Conservation (phyloP, 2,113 vertebrate species). For the Mionectes macconnelli region DNA sequence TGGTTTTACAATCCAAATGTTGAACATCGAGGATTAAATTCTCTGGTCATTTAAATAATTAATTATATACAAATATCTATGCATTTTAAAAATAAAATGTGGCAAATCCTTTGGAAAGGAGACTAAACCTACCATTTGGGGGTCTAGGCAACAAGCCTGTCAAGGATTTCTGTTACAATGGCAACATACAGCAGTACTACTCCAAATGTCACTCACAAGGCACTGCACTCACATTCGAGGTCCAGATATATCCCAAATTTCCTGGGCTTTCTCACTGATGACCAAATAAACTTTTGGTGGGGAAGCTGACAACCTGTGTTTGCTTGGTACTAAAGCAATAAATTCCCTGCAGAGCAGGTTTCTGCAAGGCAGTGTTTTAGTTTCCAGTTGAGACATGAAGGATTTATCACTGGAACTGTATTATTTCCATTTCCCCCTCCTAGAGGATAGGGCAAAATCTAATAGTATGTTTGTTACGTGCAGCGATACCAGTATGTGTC, state of each 20-base stretch:
- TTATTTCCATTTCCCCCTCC: not conserved
- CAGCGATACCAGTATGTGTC: not conserved
- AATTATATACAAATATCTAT: not conserved
- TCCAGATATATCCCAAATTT: not conserved
- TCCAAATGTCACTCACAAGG: not conserved
- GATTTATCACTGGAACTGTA: not conserved
- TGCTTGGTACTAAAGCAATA: not conserved
- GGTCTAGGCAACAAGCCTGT: not conserved
- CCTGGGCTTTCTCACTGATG: not conserved
- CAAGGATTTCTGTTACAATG: not conserved
- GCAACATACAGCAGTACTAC: not conserved
- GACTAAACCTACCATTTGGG: fast-evolving
- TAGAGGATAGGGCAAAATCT: not conserved
- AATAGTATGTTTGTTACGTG: too few species aligned
- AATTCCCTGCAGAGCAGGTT: not conserved
- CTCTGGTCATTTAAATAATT: not conserved
- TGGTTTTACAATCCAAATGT: not conserved
- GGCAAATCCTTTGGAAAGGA: not conserved
- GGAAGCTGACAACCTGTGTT: not conserved
- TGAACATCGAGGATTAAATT: fast-evolving
- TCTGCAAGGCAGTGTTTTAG: not conserved
- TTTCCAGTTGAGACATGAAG: not conserved
- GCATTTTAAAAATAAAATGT: not conserved
- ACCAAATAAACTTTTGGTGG: not conserved
- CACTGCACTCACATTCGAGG: not conserved